Evolutionary conservation across 2,797 vertebrate species (phyloP).

Genomic region (Sibirionetta formosa): DNA sequence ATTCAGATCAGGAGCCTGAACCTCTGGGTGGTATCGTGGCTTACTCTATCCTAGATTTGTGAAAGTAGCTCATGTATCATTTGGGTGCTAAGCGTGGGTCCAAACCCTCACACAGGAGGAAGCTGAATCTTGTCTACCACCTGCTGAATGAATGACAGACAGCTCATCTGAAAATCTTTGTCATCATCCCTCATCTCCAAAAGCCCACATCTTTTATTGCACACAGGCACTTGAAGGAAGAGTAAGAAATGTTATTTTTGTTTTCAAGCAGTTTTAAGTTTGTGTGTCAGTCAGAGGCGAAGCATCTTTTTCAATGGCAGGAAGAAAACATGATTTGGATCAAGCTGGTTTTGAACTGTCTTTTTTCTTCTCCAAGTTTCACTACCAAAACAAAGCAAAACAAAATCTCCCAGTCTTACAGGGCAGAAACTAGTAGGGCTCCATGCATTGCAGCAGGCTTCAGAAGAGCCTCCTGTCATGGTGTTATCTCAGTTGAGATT

Average conservation of each 20-base stretch:
- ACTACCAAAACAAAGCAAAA: not conserved
- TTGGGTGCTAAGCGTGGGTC: not conserved
- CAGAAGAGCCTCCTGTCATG: not conserved
- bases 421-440: not conserved
- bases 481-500: not conserved
- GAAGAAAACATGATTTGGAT: slow-evolving; percentile 15
- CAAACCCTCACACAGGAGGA: not conserved
- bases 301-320: not conserved
- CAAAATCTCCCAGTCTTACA: not conserved
- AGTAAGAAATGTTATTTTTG: not conserved
- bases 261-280: not conserved
- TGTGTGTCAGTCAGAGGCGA: not conserved
- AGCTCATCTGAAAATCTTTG: not conserved
- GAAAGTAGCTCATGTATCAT: fast-evolving
- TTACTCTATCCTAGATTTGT: not conserved
- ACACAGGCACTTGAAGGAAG: not conserved
- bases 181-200: not conserved
- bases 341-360: not conserved
- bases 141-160: not conserved
- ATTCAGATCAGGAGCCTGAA: not conserved
- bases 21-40: not conserved
- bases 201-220: not conserved
- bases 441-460: not conserved
- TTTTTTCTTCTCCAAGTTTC: not conserved
- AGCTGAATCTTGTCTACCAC: not conserved